Percentiles rank a stretch among this genome's conserved stretches.
Evolutionary conservation across 2,888 invertebrate genomes (phyloP).

Genomic region (Drosophila robusta): DNA sequence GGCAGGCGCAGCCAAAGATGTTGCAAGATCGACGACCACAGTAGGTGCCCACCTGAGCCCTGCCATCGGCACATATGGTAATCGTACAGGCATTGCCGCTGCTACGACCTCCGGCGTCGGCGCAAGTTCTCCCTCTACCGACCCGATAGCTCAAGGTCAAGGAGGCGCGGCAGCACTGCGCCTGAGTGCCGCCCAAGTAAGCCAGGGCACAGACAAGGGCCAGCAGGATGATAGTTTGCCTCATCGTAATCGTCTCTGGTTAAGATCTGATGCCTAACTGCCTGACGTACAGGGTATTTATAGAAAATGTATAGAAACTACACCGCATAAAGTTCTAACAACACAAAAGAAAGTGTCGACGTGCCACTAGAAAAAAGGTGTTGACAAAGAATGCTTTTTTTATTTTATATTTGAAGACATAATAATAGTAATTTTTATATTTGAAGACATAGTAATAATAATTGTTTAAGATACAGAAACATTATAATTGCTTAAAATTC

Average conservation of each 20-base stretch:
- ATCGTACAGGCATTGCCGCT: neutral
- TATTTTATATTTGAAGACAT: too few relatives aligned
- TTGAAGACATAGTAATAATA: too few relatives aligned
- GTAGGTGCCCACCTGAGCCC: neutral
- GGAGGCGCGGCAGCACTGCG: neutral
- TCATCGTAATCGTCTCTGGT: neutral
- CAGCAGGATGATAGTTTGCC: neutral
- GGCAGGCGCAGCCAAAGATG: slow-evolving; percentile 2
- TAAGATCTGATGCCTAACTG: neutral
- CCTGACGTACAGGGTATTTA: neutral
- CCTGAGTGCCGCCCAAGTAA: neutral
- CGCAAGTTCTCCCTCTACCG: neutral
- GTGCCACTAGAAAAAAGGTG: too few relatives aligned
- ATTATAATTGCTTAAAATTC: neutral
- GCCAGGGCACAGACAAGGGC: neutral
- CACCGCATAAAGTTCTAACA: too few relatives aligned
- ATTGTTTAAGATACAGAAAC: too few relatives aligned
- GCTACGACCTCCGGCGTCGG: neutral
- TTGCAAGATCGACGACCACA: neutral
- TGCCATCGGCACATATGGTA: slow-evolving; percentile 10
- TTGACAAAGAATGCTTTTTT: too few relatives aligned
- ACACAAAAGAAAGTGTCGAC: too few relatives aligned
- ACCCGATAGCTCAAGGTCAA: neutral
- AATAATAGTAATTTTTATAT: too few relatives aligned
- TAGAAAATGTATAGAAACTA: too few relatives aligned